Conservation (phyloP, 2,797 vertebrate genomes). For the Emys orbicularis region DNA sequence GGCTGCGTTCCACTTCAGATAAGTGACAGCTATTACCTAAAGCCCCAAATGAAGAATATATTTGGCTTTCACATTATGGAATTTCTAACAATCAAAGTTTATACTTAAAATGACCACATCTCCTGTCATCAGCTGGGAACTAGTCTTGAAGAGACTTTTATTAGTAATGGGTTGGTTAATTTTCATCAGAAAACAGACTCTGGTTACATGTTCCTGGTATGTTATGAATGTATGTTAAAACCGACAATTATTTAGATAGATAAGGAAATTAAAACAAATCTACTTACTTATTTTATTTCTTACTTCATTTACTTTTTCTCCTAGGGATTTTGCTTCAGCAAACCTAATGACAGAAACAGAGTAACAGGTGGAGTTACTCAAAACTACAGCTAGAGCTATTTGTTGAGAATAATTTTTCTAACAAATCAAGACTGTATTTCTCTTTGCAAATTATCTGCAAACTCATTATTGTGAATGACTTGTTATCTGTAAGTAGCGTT, state of each 20-base stretch:
- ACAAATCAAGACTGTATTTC: background rate
- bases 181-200: background rate
- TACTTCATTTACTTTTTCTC: slow-evolving; percentile 86
- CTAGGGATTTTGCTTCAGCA: slow-evolving; percentile 89
- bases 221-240: background rate
- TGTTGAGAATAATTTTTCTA: background rate
- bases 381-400: background rate
- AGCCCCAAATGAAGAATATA: background rate
- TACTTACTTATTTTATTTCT: slow-evolving; percentile 93
- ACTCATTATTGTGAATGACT: background rate
- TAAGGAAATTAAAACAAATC: slow-evolving; percentile 7
- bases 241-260: background rate
- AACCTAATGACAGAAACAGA: slow-evolving; percentile 82
- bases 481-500: background rate
- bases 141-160: background rate
- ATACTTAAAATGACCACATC: background rate
- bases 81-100: slow-evolving; percentile 1
- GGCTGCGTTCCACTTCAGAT: background rate
- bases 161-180: background rate
- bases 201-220: background rate
- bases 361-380: background rate
- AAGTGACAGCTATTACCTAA: background rate
- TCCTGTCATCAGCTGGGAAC: background rate
- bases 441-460: background rate
- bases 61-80: background rate